A percentile compares a stretch with the other conserved stretches of the same genome.
Evolutionary conservation across 2,797 vertebrate species (phyloP).

Genomic region (Alosa sapidissima): DNA sequence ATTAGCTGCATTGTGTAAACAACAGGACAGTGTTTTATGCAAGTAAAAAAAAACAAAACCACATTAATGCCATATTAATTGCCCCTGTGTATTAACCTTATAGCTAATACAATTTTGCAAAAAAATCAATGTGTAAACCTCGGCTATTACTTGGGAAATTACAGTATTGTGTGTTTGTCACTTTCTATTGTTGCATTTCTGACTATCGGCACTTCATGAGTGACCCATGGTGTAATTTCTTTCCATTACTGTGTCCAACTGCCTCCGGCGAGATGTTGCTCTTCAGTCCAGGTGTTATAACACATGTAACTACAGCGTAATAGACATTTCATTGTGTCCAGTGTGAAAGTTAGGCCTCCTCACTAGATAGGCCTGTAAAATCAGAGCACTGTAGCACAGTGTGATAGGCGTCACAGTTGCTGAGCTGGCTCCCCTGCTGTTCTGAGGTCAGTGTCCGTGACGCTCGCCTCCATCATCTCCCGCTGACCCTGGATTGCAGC

Average conservation of each 20-base stretch:
- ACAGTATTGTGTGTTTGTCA: not conserved
- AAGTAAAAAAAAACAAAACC: too few relatives aligned
- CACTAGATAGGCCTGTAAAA: not conserved
- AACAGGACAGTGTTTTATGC: too few relatives aligned
- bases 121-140: too few relatives aligned
- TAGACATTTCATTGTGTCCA: not conserved
- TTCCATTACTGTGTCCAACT: not conserved
- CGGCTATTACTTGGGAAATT: too few relatives aligned
- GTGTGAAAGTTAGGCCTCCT: not conserved
- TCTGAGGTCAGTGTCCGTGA: slow-evolving; percentile 3
- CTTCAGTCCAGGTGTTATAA: not conserved
- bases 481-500: not conserved
- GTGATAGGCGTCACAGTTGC: not conserved
- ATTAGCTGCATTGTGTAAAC: too few relatives aligned
- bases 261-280: not conserved
- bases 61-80: too few relatives aligned
- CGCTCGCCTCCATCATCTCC: not conserved
- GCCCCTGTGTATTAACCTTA: too few relatives aligned
- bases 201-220: not conserved
- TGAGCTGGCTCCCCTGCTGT: not conserved
- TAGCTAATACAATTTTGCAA: too few relatives aligned
- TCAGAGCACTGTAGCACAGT: not conserved
- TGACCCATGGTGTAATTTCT: not conserved
- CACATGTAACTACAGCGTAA: not conserved
- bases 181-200: slow-evolving; percentile 8